These are phyloP conservation scores for Zosterops borbonicus DNA, from an alignment of 2,113 vertebrate genomes.

Conservation along the genomic window DNA sequence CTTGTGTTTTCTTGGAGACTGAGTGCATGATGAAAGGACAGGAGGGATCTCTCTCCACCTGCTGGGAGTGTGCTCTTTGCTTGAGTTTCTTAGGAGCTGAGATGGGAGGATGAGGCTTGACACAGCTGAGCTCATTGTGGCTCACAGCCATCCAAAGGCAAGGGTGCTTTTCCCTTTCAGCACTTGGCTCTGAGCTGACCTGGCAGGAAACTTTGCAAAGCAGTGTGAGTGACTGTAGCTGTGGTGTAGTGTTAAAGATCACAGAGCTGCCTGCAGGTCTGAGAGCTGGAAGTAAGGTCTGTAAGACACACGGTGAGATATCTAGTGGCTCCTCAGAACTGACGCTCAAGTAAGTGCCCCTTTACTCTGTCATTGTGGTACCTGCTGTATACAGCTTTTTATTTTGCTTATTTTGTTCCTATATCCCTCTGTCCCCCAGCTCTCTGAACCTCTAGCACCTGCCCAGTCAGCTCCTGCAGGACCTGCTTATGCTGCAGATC, in stretches of 20 bases:
- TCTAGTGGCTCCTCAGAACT: neutral
- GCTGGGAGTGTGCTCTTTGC: neutral
- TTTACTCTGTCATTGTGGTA: neutral
- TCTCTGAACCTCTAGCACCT: neutral
- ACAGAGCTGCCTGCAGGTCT: neutral
- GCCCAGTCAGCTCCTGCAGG: neutral
- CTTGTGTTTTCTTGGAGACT: neutral
- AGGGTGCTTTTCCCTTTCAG: neutral
- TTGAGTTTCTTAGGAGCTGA: neutral
- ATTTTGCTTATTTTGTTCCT: neutral
- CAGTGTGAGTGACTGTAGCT: neutral
- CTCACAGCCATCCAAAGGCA: neutral
- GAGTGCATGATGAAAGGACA: neutral
- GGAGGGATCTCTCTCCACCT: conserved; percentile 1
- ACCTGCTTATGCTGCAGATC: neutral
- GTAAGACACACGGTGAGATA: neutral
- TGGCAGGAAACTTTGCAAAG: neutral
- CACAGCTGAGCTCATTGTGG: neutral
- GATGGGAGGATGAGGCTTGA: neutral
- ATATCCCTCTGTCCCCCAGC: neutral
- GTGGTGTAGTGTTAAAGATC: neutral
- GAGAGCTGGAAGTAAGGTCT: neutral
- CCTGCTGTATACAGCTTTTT: neutral
- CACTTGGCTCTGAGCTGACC: neutral
- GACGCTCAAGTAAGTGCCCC: neutral